phyloP scores from a whole-genome alignment of 2,113 vertebrate species.

The Eurypyga helias region DNA sequence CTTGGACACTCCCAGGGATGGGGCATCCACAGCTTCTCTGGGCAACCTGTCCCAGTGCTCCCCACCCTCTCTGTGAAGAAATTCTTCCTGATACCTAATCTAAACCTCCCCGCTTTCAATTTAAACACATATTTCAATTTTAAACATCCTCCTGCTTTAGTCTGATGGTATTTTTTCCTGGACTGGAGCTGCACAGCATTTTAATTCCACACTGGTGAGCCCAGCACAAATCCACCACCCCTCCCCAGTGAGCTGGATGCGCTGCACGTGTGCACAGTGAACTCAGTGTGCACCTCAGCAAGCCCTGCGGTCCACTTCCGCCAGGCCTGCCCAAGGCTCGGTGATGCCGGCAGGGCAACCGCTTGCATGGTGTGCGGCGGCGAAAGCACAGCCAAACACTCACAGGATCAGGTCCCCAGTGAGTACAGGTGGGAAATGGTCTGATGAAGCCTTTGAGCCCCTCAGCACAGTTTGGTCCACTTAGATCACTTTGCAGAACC shows the following conservation, averaged over 20 bases:
- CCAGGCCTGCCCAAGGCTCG: not conserved
- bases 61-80: too few species aligned
- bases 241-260: accelerated
- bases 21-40: too few species aligned
- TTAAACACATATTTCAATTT: too few species aligned
- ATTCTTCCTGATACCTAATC: too few species aligned
- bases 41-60: too few species aligned
- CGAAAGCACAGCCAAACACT: not conserved
- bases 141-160: not conserved
- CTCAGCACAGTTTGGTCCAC: not conserved
- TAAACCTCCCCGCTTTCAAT: too few species aligned
- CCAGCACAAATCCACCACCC: not conserved
- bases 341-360: not conserved
- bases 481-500: not conserved
- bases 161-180: not conserved
- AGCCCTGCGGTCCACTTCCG: not conserved
- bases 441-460: not conserved
- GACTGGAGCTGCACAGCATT: too few species aligned
- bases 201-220: not conserved
- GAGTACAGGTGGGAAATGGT: not conserved
- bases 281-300: not conserved
- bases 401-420: not conserved
- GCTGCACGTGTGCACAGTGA: accelerated
- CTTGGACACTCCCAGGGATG: too few species aligned
- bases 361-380: accelerated